Evolutionary conservation across 1,140 invertebrate genomes (phyloP).

Genomic region (Gryllus bimaculatus): DNA sequence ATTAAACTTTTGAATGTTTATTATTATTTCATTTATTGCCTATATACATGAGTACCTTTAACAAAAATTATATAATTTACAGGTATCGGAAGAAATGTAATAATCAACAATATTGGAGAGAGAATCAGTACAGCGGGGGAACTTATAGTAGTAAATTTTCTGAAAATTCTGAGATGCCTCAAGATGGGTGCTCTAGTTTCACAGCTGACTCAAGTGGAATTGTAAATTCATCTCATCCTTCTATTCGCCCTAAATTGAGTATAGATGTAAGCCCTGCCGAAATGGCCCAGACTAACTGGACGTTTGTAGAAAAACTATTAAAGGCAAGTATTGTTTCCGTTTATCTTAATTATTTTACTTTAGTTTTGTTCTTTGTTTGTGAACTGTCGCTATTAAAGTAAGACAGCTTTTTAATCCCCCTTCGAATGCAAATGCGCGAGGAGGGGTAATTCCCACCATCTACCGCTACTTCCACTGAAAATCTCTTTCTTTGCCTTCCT

Average conservation of each 20-base stretch:
- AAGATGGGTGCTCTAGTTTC: not conserved
- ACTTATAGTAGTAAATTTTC: not conserved
- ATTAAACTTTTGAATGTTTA: no score
- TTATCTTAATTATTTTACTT: not conserved
- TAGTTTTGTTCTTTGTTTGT: not conserved
- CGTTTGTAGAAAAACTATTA: slow-evolving; percentile 93
- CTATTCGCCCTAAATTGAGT: slow-evolving; percentile 14
- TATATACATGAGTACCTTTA: no score
- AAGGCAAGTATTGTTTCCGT: slow-evolving; percentile 52
- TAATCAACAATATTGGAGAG: not conserved
- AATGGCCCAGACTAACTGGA: slow-evolving; percentile 97
- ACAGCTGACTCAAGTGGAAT: not conserved
- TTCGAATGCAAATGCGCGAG: no score
- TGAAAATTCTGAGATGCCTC: not conserved
- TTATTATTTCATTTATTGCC: no score
- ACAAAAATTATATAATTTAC: no score
- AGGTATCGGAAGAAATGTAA: not conserved
- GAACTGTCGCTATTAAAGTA: no score
- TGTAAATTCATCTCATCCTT: not conserved
- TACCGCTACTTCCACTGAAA: no score
- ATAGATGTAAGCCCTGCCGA: slow-evolving; percentile 52
- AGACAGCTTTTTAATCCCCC: no score
- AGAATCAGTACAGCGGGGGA: not conserved
- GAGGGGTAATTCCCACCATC: no score
- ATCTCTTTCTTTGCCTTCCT: no score